Base-by-base conservation (phyloP, 1,140 invertebrate genomes). In the Drosophila willistoni region DNA sequence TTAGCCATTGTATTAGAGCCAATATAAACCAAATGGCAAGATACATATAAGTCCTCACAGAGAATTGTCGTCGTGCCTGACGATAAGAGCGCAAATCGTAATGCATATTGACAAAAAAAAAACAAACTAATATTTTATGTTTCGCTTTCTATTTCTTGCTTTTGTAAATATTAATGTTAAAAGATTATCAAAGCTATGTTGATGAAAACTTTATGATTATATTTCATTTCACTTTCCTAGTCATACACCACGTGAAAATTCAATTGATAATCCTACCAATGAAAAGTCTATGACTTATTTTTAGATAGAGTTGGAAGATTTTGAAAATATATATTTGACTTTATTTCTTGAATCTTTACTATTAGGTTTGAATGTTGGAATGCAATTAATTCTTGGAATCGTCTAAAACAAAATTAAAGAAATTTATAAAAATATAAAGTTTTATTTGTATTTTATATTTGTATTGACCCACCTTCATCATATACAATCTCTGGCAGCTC, bases 1-100 rank as follows among this genome's bases (percentile, higher is more conserved):
- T 3, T 0, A 44, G 3, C 74, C 81, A 85, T 44, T 85, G 81
- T 14, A 41, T 2, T 2, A 85, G 0, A 1, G 73, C 77, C 34
- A 85, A 19, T 5, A 70, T 0, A 1, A 78, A 41, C 81, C 73
- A 85, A 6, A 85, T 0, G 10, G 13, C 1, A 4, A 81, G 14
- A 0, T 85, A 1, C 3, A 63, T 14, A 41, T 85, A 85, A 0
- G 56, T 47, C n/a, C 55, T 77, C 0, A 57, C 0, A 0, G 81
- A 39, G 33, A 85, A 85, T 25, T 34, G 22, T 13, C 12, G 54
- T 29, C 81, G 67, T 3, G 54, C 65, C 17, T 12, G 60, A 22
- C 55, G 75, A 36, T 85, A 85, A 1, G 10, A n/a, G 3, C 36
- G 36, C 10, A 70, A 7, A 7, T 55, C 51, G 4, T 64, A 36